phyloP scores from a whole-genome alignment of 2,888 invertebrate genomes.

The Drosophila cracens region DNA sequence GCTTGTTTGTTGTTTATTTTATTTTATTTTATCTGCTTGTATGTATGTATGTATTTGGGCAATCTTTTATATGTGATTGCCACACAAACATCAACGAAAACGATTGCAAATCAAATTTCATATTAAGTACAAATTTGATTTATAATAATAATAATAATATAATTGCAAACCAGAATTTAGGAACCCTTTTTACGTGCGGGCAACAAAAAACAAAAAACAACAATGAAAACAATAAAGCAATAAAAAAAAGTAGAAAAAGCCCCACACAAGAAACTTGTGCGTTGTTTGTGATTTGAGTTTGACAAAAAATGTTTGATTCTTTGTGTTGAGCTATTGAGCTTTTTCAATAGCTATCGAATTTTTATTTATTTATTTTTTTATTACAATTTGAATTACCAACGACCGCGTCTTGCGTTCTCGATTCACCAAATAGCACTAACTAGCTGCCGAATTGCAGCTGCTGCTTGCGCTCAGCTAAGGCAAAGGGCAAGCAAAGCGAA shows the following conservation, averaged over 20 bases:
- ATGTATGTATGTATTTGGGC: neutral
- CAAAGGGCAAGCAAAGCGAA: too few relatives aligned
- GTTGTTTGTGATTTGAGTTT: constrained; percentile 18
- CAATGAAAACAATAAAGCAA: neutral
- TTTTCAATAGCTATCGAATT: too few relatives aligned
- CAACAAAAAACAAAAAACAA: constrained; percentile 2
- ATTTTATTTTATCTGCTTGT: neutral
- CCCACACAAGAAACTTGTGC: constrained; percentile 12
- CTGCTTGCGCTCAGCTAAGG: too few relatives aligned
- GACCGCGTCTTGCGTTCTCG: too few relatives aligned
- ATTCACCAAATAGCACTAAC: too few relatives aligned
- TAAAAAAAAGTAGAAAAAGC: constrained; percentile 1
- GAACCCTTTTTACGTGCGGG: constrained; percentile 6
- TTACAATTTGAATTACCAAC: too few relatives aligned
- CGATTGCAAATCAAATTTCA: constrained; percentile 3
- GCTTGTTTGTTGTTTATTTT: neutral
- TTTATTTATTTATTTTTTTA: too few relatives aligned
- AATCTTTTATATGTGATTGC: neutral
- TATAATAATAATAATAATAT: neutral
- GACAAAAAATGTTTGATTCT: constrained; percentile 47
- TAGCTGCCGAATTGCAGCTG: too few relatives aligned
- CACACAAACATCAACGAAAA: constrained; percentile 2
- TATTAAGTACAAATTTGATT: neutral
- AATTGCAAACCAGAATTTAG: neutral
- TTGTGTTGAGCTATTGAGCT: too few relatives aligned